Base-by-base conservation (phyloP, 2,888 invertebrate genomes). In the Lithophane ornitopus region DNA sequence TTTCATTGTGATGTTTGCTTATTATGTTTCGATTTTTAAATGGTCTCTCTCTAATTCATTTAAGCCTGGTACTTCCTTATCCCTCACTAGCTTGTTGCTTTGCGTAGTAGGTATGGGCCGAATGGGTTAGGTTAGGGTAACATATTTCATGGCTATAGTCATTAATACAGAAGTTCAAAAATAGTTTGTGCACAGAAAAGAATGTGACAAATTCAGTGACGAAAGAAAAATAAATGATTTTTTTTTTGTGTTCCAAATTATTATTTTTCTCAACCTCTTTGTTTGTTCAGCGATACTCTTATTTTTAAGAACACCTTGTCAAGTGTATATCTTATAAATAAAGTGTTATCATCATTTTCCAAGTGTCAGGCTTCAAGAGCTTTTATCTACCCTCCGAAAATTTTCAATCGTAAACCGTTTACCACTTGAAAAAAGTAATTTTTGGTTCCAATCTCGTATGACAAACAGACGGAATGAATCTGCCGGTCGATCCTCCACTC, bases 401-500 rank as follows among this genome's bases (percentile, higher is more conserved):
- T 41, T 68, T 73, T 59, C 69, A 73, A 68, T 80, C 58, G 58
- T 69, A 70, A 59, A 54, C 66, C 71, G 46, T 75, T 72, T 62
- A 65, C 62, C 81, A 84, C 82, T 83, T 83, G 59, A 80, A 75
- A 76, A 81, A 83, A 82, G 81, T 76, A 71, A 76, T 82, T 83
- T 80, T 68, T 77, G 34, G 28, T 70, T 84, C 46, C 81, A 84
- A 83, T 83, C 81, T 83, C 68, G 58, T 75, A 76, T 67, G 66
- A 76, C 71, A 81, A 82, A 83, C 75, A 82, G 70, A 70, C 74
- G 58, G 85, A 82, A 87, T 82, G 85, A 79, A 82, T 80, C 74
- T 75, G 65, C 65, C 66, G 76, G 67, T 81, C 73, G 81, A 74
- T 87, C 71, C 72, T 80, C 80, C 78, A 70, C 84, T 84, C 80